Percentiles rank a stretch among this genome's conserved stretches.
phyloP scores from a whole-genome alignment of 2,888 invertebrate genomes.

The Rutpela maculata region DNA sequence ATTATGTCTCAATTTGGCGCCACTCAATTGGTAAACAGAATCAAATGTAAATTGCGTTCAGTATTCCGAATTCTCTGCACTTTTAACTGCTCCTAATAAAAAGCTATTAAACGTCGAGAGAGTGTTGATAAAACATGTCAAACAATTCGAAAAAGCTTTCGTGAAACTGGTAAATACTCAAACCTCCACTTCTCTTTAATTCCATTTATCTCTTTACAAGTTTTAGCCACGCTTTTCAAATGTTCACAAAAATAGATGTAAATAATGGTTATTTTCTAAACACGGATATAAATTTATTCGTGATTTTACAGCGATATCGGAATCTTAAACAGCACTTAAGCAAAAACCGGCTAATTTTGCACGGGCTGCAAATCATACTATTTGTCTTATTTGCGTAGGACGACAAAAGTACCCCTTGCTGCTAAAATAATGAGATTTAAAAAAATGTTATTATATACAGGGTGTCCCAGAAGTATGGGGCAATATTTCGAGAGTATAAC shows the following conservation, averaged over 20 bases:
- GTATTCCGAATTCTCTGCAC: neutral
- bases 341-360: neutral
- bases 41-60: neutral
- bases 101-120: neutral
- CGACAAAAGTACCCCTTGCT: too few relatives aligned
- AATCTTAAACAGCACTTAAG: neutral
- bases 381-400: neutral
- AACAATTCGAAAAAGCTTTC: neutral
- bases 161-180: neutral
- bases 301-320: neutral
- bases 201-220: neutral
- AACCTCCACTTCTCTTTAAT: neutral
- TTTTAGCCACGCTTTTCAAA: neutral
- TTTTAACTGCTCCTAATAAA: neutral
- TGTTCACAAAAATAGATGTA: neutral
- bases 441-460: too few relatives aligned
- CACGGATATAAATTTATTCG: neutral
- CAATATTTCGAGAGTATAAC: too few relatives aligned
- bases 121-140: neutral
- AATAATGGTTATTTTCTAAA: neutral
- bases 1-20: neutral
- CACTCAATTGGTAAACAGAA: neutral
- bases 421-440: too few relatives aligned
- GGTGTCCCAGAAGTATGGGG: too few relatives aligned
- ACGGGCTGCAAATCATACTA: neutral